Percentiles rank a stretch among this genome's conserved stretches.
Conservation (phyloP, 1,140 invertebrate species). For the Amphibalanus amphitrite region DNA sequence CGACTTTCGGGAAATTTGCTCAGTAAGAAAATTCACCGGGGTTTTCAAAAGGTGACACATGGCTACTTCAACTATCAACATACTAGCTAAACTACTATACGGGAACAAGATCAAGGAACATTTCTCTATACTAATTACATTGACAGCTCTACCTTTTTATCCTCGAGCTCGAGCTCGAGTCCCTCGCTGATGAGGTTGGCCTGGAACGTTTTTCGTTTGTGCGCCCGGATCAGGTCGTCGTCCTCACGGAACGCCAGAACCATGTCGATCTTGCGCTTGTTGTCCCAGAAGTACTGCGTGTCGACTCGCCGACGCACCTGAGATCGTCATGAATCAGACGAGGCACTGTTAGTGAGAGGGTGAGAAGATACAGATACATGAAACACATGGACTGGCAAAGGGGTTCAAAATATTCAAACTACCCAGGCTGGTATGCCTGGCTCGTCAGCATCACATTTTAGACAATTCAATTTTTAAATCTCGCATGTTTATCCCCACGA, state of each 20-base stretch:
- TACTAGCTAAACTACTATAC: no score
- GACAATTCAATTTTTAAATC: no score
- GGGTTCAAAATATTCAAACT: neutral
- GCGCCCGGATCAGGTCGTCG: constrained; percentile 45
- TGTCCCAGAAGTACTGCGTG: constrained; percentile 54
- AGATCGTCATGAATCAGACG: neutral
- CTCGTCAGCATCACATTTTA: no score
- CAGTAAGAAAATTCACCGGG: no score
- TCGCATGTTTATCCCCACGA: no score
- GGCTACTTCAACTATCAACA: no score
- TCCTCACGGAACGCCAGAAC: constrained; percentile 66
- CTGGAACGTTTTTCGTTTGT: constrained; percentile 47
- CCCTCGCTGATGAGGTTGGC: constrained; percentile 54
- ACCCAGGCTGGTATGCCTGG: neutral
- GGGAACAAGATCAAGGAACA: no score
- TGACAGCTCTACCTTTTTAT: constrained; percentile 49
- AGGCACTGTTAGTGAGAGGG: neutral
- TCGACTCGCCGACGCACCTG: constrained; percentile 17
- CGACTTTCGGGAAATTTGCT: no score
- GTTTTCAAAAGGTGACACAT: no score
- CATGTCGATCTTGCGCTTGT: constrained; percentile 69
- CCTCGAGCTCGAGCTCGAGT: constrained; percentile 60
- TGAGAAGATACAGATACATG: no score
- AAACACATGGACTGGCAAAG: no score
- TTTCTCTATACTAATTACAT: no score